Evolutionary conservation across 2,113 vertebrate genomes (phyloP), one percentile per base, ranked within the genome.

Genomic region (Lathamus discolor): DNA sequence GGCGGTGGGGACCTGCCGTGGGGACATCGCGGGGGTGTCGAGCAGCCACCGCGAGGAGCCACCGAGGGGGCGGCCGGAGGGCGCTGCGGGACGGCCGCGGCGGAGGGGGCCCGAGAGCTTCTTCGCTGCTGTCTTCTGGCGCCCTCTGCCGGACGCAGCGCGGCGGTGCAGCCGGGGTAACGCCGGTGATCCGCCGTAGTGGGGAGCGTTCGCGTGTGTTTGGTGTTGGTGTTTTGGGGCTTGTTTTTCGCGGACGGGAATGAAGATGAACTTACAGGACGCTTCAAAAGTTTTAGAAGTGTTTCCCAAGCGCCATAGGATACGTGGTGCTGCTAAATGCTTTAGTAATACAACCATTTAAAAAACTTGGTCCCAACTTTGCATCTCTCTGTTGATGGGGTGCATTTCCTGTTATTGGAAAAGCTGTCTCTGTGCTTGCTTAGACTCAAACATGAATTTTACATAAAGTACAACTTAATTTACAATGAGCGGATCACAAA

Each of bases 101-200:
- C 12, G 13, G 17, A 44, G 7, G 15, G 22, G 6, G 3, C 52
- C 37, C 48, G 7, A 10, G n/a, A 4, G 18, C 9, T 17, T 17
- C 19, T 22, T 59, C 27, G 44, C 29, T 11, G 23, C 39, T 96
- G 95, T 98, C 35, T 90, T 97, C 28, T 55, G 96, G 86, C 96
- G 97, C 98, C 97, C 97, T 96, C 97, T 98, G 81, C 86, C 92
- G 98, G 97, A 39, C 1, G 11, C 10, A 85, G 16, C 2, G 41
- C 19, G 33, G 64, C 20, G 93, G 18, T 41, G 66, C 95, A 63
- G 17, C 16, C 57, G 35, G 57, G 22, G n/a, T 9, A 10, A 33
- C 5, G 57, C 57, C 33, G 5, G 57, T 14, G 20, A 15, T 10
- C 6, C 9, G 33, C 33, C 9, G 20, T 14, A 23, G 33, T 6